Evolutionary conservation across 2,888 invertebrate species (phyloP), one percentile per base, ranked within the genome.

Genomic region (Ectemnius cavifrons): DNA sequence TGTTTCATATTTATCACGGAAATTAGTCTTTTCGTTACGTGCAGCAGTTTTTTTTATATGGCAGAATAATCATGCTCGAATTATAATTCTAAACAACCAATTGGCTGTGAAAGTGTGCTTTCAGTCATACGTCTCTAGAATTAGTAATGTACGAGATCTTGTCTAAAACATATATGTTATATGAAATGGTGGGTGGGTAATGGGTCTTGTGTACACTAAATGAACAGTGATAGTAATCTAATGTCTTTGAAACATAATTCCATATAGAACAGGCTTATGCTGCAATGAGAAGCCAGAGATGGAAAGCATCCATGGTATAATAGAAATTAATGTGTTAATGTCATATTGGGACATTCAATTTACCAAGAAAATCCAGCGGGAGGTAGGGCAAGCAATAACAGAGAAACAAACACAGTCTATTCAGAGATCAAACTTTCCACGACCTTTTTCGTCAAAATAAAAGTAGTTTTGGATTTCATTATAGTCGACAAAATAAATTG

Each of bases 321-420:
- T 73, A 78, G 68, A 77, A 84, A 79, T 74, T 56, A 80, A 82
- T 73, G 78, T 78, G 75, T 82, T 85, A 87, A 52, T 79, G 85
- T 87, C 84, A 83, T 86, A 88, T 88, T 88, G 88, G 90, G 89
- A 89, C 88, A 88, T 88, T 89, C 86, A 90, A 91, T 91, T 91
- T 91, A 91, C 91, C 91, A 90, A 91, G 88, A 91, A 90, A 90
- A 89, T 91, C 91, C 91, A 91, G 89, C 88, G 88, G 89, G 87
- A 91, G 86, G 87, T 88, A 87, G 89, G 91, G 89, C 87, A 90
- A 89, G 91, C 91, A 90, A 91, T 89, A 90, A 91, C 91, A 91
- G 91, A 91, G 86, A 90, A 90, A 90, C 85, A 89, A 90, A 90
- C 86, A 89, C 86, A 88, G 84, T 88, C 86, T 86, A 86, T 88